Base-by-base conservation (phyloP, 2,113 vertebrate genomes). In the pig (Sus scrofa) region DNA sequence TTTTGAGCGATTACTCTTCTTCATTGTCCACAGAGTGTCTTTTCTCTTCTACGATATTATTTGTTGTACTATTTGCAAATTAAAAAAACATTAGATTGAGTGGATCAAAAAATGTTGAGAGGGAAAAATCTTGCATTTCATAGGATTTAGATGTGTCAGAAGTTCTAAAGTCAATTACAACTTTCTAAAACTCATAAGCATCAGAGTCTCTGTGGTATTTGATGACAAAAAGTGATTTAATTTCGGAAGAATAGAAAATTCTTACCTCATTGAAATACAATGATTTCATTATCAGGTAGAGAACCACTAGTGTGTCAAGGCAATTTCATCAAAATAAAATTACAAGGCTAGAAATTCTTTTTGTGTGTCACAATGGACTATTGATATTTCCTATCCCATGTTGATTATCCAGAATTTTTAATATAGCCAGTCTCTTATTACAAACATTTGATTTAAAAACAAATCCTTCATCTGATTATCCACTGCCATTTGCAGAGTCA, bases 121-220 rank as follows among this genome's bases (percentile, higher is more conserved):
- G 50, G 37, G 22, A 62, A 71, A 83, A 67, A 77, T 52, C 4
- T 34, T 65, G 7, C 37, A 56, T 88, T 32, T 93, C 44, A 89
- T 93, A 67, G 1, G 15, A 92, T 65, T 86, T 90, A 81, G 30
- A 75, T 95, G 19, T 96, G n/a, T 50, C 82, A 74, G 37, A 88
- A 95, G 83, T 93, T 96, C 26, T 62, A 93, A 96, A 97, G 91
- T 94, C 65, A 96, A 86, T 96, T 94, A 82, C 50, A 95, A 8
- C 60, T 67, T 85, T 75, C 86, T 75, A 94, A 95, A 94, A 81
- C 94, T 88, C 16, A 77, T 91, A 91, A 89, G 24, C 37, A 78
- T 0, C 20, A 62, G 14, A 90, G 30, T n/a, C 67, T 91, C 65
- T 73, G 67, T 88, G 62, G 19, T 91, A 92, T 91, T 71, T 93